These are phyloP conservation scores for Steromphala cineraria DNA, from an alignment of 2,888 invertebrate species.

Conservation along the genomic window DNA sequence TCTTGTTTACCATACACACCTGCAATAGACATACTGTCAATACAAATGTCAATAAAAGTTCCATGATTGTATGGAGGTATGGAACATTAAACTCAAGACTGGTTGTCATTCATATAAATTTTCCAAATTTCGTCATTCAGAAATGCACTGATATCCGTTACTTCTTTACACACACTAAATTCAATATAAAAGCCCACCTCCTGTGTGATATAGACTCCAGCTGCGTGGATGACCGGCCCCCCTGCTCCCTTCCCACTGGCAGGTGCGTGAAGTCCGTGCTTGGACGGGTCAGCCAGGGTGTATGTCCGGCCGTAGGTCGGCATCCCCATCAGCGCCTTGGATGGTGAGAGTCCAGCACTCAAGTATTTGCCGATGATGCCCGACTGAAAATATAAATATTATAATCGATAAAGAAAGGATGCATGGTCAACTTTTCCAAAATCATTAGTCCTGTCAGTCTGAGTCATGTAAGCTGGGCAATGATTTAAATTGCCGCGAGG, in stretches of 20 bases:
- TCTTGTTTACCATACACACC: conserved; percentile 31
- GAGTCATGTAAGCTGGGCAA: too few relatives aligned
- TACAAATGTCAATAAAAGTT: too few relatives aligned
- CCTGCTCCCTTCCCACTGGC: conserved; percentile 38
- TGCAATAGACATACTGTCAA: background rate
- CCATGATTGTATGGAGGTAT: too few relatives aligned
- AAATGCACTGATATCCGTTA: too few relatives aligned
- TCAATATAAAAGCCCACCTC: conserved; percentile 31
- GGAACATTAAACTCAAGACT: too few relatives aligned
- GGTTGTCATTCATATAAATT: too few relatives aligned
- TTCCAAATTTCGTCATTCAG: too few relatives aligned
- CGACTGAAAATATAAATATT: conserved; percentile 23
- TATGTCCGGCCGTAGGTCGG: conserved; percentile 65
- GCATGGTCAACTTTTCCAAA: too few relatives aligned
- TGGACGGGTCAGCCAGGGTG: conserved; percentile 36
- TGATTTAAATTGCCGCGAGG: too few relatives aligned
- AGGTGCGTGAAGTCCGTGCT: conserved; percentile 45
- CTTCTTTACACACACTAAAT: too few relatives aligned
- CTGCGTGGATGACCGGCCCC: conserved; percentile 29
- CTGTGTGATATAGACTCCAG: conserved; percentile 37
- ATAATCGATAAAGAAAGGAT: background rate
- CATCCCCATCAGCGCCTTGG: conserved; percentile 59
- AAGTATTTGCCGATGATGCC: conserved; percentile 36
- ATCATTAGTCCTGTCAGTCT: too few relatives aligned
- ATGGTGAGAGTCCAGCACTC: conserved; percentile 42